phyloP scores from a whole-genome alignment of 2,888 invertebrate genomes.

The Clivina fossor region DNA sequence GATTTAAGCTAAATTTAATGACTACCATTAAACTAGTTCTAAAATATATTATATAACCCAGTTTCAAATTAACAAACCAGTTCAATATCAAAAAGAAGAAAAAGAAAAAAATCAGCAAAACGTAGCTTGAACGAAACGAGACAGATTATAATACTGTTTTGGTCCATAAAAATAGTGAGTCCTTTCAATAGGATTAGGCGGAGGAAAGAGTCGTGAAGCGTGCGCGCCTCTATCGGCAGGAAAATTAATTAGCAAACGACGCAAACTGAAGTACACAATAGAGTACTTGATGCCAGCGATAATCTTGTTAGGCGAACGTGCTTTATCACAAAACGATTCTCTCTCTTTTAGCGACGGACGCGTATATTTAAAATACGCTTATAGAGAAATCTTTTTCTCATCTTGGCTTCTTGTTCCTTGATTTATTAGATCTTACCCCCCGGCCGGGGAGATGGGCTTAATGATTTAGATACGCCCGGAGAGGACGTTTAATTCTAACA shows the following conservation, averaged over 20 bases:
- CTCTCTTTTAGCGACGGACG: neutral
- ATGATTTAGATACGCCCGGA: conserved; percentile 17
- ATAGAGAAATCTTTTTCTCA: conserved; percentile 14
- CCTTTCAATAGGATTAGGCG: too few species aligned
- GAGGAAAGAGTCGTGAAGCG: too few species aligned
- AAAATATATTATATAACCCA: too few species aligned
- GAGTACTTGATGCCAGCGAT: conserved; percentile 26
- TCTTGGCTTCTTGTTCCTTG: conserved; percentile 12
- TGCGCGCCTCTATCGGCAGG: conserved; percentile 24
- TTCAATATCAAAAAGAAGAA: too few species aligned
- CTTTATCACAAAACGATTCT: conserved; percentile 17
- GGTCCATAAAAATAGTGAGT: too few species aligned
- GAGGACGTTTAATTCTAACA: conserved; percentile 21
- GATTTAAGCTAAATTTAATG: too few species aligned
- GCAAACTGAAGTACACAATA: conserved; percentile 19
- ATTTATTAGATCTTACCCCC: conserved; percentile 24
- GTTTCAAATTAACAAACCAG: too few species aligned
- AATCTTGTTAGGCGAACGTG: conserved; percentile 26
- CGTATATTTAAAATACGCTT: conserved; percentile 14
- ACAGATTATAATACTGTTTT: too few species aligned
- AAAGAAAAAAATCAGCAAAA: too few species aligned
- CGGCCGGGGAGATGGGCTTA: too few species aligned
- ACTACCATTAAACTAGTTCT: too few species aligned
- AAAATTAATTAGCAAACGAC: conserved; percentile 30
- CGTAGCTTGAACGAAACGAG: too few species aligned